These are phyloP conservation scores for Caprella mutica DNA, from an alignment of 2,888 invertebrate genomes.

Conservation along the genomic window DNA sequence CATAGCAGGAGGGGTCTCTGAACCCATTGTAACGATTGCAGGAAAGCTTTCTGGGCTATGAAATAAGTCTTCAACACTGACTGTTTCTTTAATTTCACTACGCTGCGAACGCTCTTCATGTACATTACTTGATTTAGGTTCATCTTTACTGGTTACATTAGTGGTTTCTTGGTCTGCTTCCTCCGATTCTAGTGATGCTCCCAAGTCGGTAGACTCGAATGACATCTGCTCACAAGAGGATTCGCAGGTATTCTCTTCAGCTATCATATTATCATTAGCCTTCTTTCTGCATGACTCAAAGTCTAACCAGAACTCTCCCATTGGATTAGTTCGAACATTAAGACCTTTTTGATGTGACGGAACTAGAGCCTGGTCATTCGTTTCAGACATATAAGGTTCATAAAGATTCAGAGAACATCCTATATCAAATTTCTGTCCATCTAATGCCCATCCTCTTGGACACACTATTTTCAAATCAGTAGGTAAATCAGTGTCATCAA, in stretches of 20 bases:
- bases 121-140: too few species aligned
- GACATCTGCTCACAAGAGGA: constrained; percentile 3
- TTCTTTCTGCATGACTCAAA: constrained; percentile 8
- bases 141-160: too few species aligned
- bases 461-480: constrained; percentile 21
- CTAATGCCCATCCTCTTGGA: constrained; percentile 33
- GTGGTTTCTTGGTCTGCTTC: too few species aligned
- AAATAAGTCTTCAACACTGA: too few species aligned
- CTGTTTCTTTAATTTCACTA: too few species aligned
- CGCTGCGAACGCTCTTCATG: too few species aligned
- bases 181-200: constrained; percentile 7
- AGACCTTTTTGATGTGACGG: constrained; percentile 6
- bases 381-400: background rate
- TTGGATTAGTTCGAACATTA: constrained; percentile 27
- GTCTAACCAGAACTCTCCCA: constrained; percentile 27
- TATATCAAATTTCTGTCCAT: constrained; percentile 21
- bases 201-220: background rate
- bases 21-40: too few species aligned
- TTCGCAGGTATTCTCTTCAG: constrained; percentile 6
- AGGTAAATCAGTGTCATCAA: constrained; percentile 12
- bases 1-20: too few species aligned
- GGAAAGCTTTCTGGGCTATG: too few species aligned
- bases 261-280: constrained; percentile 5
- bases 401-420: constrained; percentile 25
- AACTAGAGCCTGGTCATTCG: background rate